A percentile compares a stretch with the other conserved stretches of the same genome.
Conservation (phyloP, 2,888 invertebrate species). For the Xestia xanthographa region DNA sequence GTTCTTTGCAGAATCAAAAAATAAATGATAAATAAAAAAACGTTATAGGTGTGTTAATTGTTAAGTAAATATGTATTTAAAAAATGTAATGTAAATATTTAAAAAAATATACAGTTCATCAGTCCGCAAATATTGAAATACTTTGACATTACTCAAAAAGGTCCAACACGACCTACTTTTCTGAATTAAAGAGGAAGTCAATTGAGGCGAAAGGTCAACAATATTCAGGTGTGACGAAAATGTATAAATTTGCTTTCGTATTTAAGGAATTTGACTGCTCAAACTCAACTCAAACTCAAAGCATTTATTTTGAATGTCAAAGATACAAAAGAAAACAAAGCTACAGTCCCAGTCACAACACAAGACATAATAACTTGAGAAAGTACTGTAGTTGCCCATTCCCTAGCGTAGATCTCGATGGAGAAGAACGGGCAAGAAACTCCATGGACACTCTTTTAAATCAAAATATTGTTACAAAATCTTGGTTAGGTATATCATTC, state of each 20-base stretch:
- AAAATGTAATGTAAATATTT: not conserved
- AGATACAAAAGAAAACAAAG: too few species aligned
- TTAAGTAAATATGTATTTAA: not conserved
- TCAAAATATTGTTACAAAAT: too few species aligned
- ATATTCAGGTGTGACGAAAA: slow-evolving; percentile 22
- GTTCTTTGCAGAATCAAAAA: not conserved
- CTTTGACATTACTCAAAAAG: slow-evolving; percentile 17
- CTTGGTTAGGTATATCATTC: too few species aligned
- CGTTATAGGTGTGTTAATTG: not conserved
- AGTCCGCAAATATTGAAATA: slow-evolving; percentile 25
- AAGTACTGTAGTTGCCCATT: too few species aligned
- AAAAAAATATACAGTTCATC: not conserved
- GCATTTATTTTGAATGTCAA: too few species aligned
- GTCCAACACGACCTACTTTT: slow-evolving; percentile 22
- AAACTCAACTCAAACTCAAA: too few species aligned
- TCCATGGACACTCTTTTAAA: too few species aligned
- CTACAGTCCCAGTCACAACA: too few species aligned
- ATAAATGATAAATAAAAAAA: not conserved
- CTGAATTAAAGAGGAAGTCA: slow-evolving; percentile 27
- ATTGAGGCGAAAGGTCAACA: slow-evolving; percentile 31
- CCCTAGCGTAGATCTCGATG: too few species aligned
- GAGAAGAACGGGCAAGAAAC: too few species aligned
- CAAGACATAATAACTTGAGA: too few species aligned
- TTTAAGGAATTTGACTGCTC: slow-evolving; percentile 2
- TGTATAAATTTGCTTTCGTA: slow-evolving; percentile 26